Evolutionary conservation across 2,797 vertebrate genomes (phyloP).

Genomic region (Sebastes hubbsi): DNA sequence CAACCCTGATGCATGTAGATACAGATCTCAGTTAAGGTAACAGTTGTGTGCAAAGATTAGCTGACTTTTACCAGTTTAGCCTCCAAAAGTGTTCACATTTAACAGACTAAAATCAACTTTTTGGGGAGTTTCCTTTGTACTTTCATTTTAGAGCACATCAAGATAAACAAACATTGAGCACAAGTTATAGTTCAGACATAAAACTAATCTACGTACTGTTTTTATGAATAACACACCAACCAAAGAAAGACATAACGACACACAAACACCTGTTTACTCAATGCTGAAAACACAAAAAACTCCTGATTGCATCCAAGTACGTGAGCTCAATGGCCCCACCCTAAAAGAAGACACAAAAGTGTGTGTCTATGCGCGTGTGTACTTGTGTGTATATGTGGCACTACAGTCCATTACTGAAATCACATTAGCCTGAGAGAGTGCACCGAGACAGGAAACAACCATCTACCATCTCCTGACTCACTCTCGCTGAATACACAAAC

Average conservation of each 20-base stretch:
- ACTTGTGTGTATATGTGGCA: conserved; percentile 49
- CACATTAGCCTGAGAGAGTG: conserved; percentile 78
- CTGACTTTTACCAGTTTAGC: neutral
- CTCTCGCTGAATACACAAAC: conserved; percentile 31
- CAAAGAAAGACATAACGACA: too few species aligned
- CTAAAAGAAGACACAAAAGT: conserved; percentile 38
- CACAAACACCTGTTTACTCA: neutral
- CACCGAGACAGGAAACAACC: conserved; percentile 71
- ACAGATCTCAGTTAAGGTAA: neutral
- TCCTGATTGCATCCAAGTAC: conserved; percentile 31
- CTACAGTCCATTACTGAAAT: conserved; percentile 84
- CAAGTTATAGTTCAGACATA: neutral
- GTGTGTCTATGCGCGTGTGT: conserved; percentile 38
- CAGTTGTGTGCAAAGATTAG: neutral
- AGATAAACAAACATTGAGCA: neutral
- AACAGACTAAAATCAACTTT: neutral
- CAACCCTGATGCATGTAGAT: neutral
- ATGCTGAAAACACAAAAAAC: conserved; percentile 3
- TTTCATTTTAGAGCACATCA: neutral
- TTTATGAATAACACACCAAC: neutral
- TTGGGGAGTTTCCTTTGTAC: neutral
- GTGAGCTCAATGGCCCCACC: conserved; percentile 62
- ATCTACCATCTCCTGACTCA: conserved; percentile 64
- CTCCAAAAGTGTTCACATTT: neutral
- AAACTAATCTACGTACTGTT: neutral